Conservation (phyloP, 2,113 vertebrate genomes). For the Xenus cinereus region DNA sequence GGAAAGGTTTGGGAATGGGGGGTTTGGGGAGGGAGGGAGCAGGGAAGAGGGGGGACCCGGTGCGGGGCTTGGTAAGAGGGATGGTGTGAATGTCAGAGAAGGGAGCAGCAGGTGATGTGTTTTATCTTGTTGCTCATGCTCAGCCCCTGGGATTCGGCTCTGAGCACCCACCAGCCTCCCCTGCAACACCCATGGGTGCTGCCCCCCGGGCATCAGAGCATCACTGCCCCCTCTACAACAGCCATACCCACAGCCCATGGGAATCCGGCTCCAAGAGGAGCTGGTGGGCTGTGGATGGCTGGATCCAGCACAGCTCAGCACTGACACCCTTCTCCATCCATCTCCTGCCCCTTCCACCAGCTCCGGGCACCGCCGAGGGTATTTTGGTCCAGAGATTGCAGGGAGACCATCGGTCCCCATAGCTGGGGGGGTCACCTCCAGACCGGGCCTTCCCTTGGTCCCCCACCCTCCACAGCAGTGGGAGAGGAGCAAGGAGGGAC, state of each 20-base stretch:
- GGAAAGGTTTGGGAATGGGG: not conserved
- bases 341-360: not conserved
- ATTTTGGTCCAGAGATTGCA: not conserved
- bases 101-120: not conserved
- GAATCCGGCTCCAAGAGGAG: fast-evolving
- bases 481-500: not conserved
- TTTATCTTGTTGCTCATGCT: fast-evolving
- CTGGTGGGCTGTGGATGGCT: fast-evolving
- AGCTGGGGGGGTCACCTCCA: not conserved
- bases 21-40: not conserved
- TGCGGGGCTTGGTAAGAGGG: not conserved
- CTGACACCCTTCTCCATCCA: not conserved
- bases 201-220: not conserved
- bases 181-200: not conserved
- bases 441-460: not conserved
- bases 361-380: not conserved
- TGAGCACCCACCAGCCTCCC: not conserved
- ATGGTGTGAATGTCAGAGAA: not conserved
- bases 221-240: too few species aligned
- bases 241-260: fast-evolving
- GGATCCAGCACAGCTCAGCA: not conserved
- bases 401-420: fast-evolving
- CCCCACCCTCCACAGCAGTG: not conserved
- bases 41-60: not conserved
- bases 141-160: not conserved